phyloP scores from a whole-genome alignment of 2,797 vertebrate species.

The Anguilla anguilla region DNA sequence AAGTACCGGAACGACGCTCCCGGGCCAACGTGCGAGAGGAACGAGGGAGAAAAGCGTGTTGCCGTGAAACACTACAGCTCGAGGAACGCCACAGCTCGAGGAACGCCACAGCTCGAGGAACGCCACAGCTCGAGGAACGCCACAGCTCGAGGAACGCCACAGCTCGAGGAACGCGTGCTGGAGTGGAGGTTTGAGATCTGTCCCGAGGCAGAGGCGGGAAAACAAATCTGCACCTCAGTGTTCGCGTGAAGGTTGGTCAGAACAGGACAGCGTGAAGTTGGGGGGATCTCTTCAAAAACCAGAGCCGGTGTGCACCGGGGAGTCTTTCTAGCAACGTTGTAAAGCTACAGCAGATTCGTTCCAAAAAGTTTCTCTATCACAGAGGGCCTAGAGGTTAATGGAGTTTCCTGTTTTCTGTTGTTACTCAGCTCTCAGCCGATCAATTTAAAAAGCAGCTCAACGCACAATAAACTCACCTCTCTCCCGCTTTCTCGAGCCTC shows the following conservation, averaged over 20 bases:
- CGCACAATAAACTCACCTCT: not conserved
- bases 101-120: too few species aligned
- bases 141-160: too few species aligned
- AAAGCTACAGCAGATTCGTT: not conserved
- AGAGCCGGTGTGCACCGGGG: not conserved
- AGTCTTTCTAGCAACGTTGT: not conserved
- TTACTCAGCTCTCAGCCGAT: too few species aligned
- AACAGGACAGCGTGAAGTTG: not conserved
- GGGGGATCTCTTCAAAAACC: not conserved
- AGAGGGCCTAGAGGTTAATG: not conserved
- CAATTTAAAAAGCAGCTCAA: not conserved
- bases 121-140: too few species aligned
- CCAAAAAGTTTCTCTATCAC: conserved; percentile 14
- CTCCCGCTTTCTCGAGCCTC: not conserved
- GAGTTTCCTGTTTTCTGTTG: too few species aligned
- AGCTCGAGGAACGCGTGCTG: not conserved
- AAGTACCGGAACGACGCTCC: not conserved
- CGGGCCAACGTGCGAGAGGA: not conserved
- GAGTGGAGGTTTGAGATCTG: not conserved
- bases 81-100: too few species aligned
- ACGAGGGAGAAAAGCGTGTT: not conserved
- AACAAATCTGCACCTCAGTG: not conserved
- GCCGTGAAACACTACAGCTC: not conserved
- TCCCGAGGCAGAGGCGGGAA: not conserved
- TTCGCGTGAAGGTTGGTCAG: not conserved